Conservation (phyloP, 1,140 invertebrate genomes). For the Drosophila chauvacae region DNA sequence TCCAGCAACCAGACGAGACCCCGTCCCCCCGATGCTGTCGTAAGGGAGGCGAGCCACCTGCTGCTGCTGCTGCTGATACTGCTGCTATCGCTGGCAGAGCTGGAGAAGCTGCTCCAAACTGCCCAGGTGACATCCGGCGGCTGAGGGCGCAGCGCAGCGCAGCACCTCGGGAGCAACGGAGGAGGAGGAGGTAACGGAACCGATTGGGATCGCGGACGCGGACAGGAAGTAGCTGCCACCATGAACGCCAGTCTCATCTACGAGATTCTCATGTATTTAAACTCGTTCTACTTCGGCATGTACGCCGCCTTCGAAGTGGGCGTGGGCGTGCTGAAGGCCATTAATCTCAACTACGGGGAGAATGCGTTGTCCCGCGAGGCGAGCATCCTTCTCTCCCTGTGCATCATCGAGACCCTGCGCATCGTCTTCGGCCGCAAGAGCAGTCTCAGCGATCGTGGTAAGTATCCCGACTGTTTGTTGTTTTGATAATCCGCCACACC, state of each 20-base stretch:
- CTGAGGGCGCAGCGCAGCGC: constrained; percentile 34
- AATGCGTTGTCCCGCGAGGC: constrained; percentile 90
- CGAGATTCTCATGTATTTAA: constrained; percentile 92
- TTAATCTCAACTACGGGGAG: constrained; percentile 90
- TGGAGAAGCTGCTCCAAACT: constrained; percentile 61
- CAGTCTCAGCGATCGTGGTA: constrained; percentile 93
- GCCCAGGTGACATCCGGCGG: constrained; percentile 62
- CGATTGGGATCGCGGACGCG: constrained; percentile 9
- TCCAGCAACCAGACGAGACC: constrained; percentile 22
- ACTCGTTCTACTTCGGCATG: constrained; percentile 94
- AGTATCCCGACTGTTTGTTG: constrained; percentile 57
- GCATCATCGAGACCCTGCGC: constrained; percentile 91
- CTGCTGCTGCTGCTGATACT: constrained; percentile 46
- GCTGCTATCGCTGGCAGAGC: constrained; percentile 32
- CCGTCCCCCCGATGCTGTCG: constrained; percentile 27
- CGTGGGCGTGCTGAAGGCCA: constrained; percentile 91
- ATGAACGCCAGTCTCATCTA: constrained; percentile 90
- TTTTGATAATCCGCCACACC: constrained; percentile 16
- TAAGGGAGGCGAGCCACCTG: constrained; percentile 62
- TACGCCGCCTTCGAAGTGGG: constrained; percentile 91
- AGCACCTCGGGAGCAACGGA: constrained; percentile 21
- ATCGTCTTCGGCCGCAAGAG: constrained; percentile 93
- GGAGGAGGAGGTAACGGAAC: constrained; percentile 24
- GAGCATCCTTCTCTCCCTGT: constrained; percentile 90
- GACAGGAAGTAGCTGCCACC: constrained; percentile 26